Base-by-base conservation (phyloP, 2,113 vertebrate genomes). In the Cyanoramphus novaezelandiae region DNA sequence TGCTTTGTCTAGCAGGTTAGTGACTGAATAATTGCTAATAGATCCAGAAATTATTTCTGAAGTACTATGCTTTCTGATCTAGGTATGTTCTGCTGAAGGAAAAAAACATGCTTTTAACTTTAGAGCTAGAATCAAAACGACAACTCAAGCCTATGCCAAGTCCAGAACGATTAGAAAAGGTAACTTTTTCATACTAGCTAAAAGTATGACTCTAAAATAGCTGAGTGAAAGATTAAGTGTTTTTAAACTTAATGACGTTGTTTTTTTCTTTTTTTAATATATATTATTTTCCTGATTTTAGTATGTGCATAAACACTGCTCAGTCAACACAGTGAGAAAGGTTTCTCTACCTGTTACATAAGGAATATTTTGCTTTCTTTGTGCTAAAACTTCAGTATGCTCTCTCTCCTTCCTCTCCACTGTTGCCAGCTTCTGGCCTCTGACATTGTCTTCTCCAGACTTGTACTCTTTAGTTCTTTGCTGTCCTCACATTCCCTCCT, bases 11-110 rank as follows among this genome's bases (percentile, higher is more conserved):
- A 78, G 50, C 55, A 60, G 55, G 28, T 20, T 5, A 12, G 7
- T 9, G 23, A 71, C 10, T 39, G 23, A 90, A 4, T 50, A 57
- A 86, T 41, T 91, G 70, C 37, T 46, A 28, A 10, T 10, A 6
- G 5, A 21, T 44, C 55, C 39, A 55, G 16, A 41, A 83, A 17
- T 49, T 3, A 23, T 52, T 83, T 72, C 33, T 84, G 9, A 82
- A 90, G 49, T 49, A 11, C 41, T 83, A 1, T 88, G n/a, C 92
- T 97, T 88, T 97, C 89, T 97, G 29, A 60, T 72, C 53, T 67
- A 99, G 99, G 99, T 99, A 99, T 96, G 98, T 99, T 39, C 98
- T 99, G 37, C 95, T 99, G 88, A 99, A 99, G 95, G 99, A 99
- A 92, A 99, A 98, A 96, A 99, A 99, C 96, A 99, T 99, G 99